phyloP scores from a whole-genome alignment of 2,888 invertebrate species.

The Luffia ferchaultella region DNA sequence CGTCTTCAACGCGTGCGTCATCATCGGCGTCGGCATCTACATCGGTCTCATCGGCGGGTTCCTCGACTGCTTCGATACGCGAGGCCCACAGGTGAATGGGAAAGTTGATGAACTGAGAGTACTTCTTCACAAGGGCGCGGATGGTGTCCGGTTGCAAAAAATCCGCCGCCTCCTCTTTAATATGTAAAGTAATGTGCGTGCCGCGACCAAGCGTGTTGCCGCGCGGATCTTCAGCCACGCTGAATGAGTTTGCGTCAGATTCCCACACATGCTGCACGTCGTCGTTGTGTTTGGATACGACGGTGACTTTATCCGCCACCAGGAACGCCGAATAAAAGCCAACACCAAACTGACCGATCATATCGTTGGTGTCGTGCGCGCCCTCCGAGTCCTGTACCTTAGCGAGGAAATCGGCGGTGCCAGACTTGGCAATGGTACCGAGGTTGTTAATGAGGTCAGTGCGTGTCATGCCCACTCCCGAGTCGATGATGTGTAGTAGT shows the following conservation, averaged over 20 bases:
- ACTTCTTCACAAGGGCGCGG: conserved; percentile 92
- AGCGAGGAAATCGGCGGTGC: conserved; percentile 93
- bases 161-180: conserved; percentile 97
- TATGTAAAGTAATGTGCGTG: conserved; percentile 83
- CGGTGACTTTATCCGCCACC: conserved; percentile 95
- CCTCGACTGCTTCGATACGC: conserved; percentile 78
- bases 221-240: conserved; percentile 92
- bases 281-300: conserved; percentile 94
- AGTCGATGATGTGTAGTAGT: conserved; percentile 92
- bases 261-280: conserved; percentile 98
- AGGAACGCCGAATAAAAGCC: conserved; percentile 99
- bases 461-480: conserved; percentile 98
- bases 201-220: conserved; percentile 92
- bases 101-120: conserved; percentile 99
- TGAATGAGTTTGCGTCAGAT: conserved; percentile 91
- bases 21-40: conserved; percentile 44
- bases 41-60: conserved; percentile 62
- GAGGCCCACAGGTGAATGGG: conserved; percentile 94
- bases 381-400: conserved; percentile 79
- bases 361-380: conserved; percentile 86
- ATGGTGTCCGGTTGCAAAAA: conserved; percentile 94
- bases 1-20: conserved; percentile 72
- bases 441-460: conserved; percentile 93
- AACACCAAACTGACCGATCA: conserved; percentile 99
- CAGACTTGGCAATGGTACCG: conserved; percentile 98